These are phyloP conservation scores for Bursaphelenchus okinawaensis DNA, from an alignment of 2,888 invertebrate species.

Conservation along the genomic window DNA sequence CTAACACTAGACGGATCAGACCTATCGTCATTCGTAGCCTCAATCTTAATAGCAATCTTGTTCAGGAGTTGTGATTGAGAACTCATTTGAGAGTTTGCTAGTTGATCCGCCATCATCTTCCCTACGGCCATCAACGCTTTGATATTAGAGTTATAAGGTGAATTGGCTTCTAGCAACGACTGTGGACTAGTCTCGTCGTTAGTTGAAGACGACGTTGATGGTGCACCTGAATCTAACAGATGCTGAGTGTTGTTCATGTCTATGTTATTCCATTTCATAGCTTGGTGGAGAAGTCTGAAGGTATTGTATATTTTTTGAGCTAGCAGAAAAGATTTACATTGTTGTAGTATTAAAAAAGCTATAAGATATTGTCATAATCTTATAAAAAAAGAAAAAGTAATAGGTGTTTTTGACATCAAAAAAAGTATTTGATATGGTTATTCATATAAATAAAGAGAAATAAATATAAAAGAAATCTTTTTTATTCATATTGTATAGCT, in stretches of 20 bases:
- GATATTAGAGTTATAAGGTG: background rate
- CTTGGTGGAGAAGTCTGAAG: too few species aligned
- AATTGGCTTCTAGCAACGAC: background rate
- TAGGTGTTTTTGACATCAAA: too few species aligned
- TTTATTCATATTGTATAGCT: too few species aligned
- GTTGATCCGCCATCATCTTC: background rate
- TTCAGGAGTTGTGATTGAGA: background rate
- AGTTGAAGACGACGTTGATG: background rate
- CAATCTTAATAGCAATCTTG: background rate
- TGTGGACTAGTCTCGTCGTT: background rate
- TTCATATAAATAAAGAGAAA: too few species aligned
- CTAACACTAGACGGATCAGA: background rate
- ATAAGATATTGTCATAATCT: too few species aligned
- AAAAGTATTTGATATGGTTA: too few species aligned
- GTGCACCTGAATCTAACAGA: background rate
- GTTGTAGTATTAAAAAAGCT: too few species aligned
- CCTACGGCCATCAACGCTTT: background rate
- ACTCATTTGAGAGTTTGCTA: background rate
- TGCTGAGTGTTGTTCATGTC: background rate
- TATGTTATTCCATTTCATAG: background rate
- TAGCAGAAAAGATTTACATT: too few species aligned
- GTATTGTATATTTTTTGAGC: too few species aligned
- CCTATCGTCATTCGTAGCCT: background rate
- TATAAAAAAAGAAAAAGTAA: too few species aligned
- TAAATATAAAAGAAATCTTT: too few species aligned